Conservation (phyloP, 2,888 invertebrate genomes). For the Bellardia bayeri region DNA sequence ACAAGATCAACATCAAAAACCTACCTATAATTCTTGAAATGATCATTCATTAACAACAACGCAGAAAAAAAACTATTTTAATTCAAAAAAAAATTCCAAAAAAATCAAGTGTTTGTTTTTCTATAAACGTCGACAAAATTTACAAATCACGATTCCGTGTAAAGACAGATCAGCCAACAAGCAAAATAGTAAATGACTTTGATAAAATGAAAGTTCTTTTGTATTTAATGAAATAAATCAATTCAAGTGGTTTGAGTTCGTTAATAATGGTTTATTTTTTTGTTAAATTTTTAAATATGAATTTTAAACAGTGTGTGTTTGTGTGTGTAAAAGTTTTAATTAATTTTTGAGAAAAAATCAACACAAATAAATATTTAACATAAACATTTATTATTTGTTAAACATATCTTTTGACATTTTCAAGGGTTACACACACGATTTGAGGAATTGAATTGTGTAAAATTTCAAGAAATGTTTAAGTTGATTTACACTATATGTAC, state of each 20-base stretch:
- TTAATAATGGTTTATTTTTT: slow-evolving; percentile 28
- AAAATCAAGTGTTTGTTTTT: slow-evolving; percentile 44
- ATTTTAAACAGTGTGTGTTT: not conserved
- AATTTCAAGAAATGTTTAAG: not conserved
- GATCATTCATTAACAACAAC: slow-evolving; percentile 7
- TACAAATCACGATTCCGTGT: slow-evolving; percentile 60
- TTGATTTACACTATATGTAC: not conserved
- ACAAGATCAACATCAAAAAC: slow-evolving; percentile 30
- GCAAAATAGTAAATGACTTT: slow-evolving; percentile 41
- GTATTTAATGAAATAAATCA: slow-evolving; percentile 31
- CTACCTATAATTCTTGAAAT: slow-evolving; percentile 36
- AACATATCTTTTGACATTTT: slow-evolving; percentile 55
- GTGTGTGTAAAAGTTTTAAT: slow-evolving; percentile 34
- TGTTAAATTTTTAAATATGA: not conserved
- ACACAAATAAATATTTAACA: slow-evolving; percentile 13
- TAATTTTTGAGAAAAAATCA: slow-evolving; percentile 53
- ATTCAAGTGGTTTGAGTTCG: slow-evolving; percentile 58
- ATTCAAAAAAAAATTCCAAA: slow-evolving; percentile 18
- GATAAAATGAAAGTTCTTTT: slow-evolving; percentile 45
- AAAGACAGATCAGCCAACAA: slow-evolving; percentile 2
- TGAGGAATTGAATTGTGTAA: not conserved
- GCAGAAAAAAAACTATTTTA: not conserved
- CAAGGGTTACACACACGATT: slow-evolving; percentile 26
- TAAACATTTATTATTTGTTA: slow-evolving; percentile 52
- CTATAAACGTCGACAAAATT: slow-evolving; percentile 9